phyloP scores from a whole-genome alignment of 35 echinoderm and acorn worm species.

The Anneissia japonica region DNA sequence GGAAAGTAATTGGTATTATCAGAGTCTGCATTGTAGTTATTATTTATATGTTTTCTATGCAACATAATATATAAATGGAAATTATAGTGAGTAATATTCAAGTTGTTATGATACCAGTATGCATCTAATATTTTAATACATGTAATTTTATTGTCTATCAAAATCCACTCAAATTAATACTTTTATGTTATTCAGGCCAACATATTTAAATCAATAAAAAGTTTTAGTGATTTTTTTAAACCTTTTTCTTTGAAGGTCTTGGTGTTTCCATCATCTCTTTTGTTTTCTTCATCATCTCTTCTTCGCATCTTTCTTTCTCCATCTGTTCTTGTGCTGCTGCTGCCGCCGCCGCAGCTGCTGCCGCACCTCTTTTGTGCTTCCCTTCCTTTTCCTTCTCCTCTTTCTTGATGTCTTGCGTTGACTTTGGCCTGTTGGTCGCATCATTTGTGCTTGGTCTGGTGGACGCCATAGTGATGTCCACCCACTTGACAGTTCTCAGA shows the following conservation, averaged over 20 bases:
- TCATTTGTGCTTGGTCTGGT: constrained; percentile 56
- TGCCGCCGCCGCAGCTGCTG: constrained; percentile 39
- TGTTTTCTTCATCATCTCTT: constrained; percentile 58
- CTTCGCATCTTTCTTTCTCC: constrained; percentile 66
- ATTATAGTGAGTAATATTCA: too few relatives aligned
- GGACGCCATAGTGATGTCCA: constrained; percentile 56
- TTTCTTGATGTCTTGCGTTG: constrained; percentile 70
- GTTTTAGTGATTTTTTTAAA: too few relatives aligned
- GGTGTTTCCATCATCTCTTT: constrained; percentile 50
- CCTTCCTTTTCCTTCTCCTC: constrained; percentile 66
- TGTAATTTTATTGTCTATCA: too few relatives aligned
- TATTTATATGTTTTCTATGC: too few relatives aligned
- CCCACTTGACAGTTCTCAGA: constrained; percentile 88
- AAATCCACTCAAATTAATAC: too few relatives aligned
- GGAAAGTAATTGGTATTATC: too few relatives aligned
- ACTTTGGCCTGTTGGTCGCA: constrained; percentile 41
- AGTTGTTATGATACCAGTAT: too few relatives aligned
- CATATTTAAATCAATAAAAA: too few relatives aligned
- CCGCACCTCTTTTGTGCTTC: constrained; percentile 70
- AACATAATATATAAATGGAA: too few relatives aligned
- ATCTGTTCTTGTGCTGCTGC: constrained; percentile 40
- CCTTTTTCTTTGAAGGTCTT: constrained; percentile 89
- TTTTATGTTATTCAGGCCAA: too few relatives aligned
- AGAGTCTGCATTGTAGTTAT: too few relatives aligned
- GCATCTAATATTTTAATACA: too few relatives aligned